Evolutionary conservation across 2,113 vertebrate species (phyloP).

Genomic region (Platycercus adscitus): DNA sequence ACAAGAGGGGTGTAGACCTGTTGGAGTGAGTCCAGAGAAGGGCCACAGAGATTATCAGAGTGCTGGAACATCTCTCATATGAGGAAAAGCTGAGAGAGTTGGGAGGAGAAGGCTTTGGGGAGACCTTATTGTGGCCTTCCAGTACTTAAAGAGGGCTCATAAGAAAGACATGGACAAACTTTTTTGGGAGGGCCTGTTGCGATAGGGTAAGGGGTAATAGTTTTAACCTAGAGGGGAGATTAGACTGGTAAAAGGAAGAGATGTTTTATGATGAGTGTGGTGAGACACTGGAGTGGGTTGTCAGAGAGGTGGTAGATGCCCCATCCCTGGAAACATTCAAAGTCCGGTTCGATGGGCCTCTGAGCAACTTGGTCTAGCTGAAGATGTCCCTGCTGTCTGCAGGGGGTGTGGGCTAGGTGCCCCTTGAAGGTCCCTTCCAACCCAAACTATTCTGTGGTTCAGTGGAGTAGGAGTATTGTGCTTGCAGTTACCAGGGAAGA

Average conservation of each 20-base stretch:
- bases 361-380: background rate
- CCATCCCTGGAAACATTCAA: background rate
- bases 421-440: background rate
- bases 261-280: fast-evolving
- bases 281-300: background rate
- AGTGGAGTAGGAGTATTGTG: background rate
- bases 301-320: background rate
- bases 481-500: background rate
- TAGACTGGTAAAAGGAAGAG: background rate
- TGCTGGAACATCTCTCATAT: background rate
- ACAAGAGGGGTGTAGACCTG: background rate
- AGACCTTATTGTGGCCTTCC: background rate
- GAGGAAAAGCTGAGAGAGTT: background rate
- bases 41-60: background rate
- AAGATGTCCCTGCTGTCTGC: background rate
- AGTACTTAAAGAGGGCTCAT: background rate
- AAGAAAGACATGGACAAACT: background rate
- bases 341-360: background rate
- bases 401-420: background rate
- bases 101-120: background rate
- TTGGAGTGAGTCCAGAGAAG: background rate
- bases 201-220: too few relatives aligned
- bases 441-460: background rate
- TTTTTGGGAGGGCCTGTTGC: background rate
- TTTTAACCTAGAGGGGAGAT: background rate